A percentile compares a stretch with the other conserved stretches of the same genome.
Evolutionary conservation across 1,140 invertebrate genomes (phyloP).

Genomic region (Mylabris phalerata): DNA sequence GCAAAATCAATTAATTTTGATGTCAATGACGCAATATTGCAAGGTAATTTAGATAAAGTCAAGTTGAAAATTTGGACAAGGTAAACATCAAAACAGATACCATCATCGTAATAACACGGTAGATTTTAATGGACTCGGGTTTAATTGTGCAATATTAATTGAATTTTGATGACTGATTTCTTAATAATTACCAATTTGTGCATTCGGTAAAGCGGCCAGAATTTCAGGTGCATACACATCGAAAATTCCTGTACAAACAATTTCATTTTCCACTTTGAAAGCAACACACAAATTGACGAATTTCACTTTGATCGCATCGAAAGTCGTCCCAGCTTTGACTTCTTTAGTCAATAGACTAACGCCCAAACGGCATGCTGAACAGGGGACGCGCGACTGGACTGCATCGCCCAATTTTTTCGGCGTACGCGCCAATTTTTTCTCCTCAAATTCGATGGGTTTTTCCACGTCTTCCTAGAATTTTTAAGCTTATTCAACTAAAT

Average conservation of each 20-base stretch:
- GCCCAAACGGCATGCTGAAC: slow-evolving; percentile 32
- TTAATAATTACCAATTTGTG: slow-evolving; percentile 26
- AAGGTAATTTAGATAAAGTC: not conserved
- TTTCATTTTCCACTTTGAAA: slow-evolving; percentile 33
- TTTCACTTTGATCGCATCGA: slow-evolving; percentile 29
- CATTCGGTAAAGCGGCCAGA: slow-evolving; percentile 28
- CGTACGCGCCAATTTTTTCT: not conserved
- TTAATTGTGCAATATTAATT: not conserved
- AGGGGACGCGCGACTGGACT: slow-evolving; percentile 28
- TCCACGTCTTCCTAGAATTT: slow-evolving; percentile 1
- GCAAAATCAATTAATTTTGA: slow-evolving; percentile 1
- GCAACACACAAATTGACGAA: slow-evolving; percentile 33
- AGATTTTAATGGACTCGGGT: not conserved
- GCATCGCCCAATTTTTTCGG: slow-evolving; percentile 29
- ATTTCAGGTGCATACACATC: slow-evolving; percentile 36
- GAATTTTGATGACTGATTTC: not conserved
- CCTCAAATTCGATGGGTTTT: not conserved
- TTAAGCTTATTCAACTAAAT: not conserved
- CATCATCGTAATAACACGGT: not conserved
- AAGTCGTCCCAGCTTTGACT: slow-evolving; percentile 22
- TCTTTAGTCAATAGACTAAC: slow-evolving; percentile 28
- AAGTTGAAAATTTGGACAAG: no score
- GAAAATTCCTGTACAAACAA: slow-evolving; percentile 35
- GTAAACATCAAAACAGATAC: not conserved
- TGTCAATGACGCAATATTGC: not conserved